Evolutionary conservation across 1,140 invertebrate species (phyloP).

Genomic region (Scaptomyza hsui): DNA sequence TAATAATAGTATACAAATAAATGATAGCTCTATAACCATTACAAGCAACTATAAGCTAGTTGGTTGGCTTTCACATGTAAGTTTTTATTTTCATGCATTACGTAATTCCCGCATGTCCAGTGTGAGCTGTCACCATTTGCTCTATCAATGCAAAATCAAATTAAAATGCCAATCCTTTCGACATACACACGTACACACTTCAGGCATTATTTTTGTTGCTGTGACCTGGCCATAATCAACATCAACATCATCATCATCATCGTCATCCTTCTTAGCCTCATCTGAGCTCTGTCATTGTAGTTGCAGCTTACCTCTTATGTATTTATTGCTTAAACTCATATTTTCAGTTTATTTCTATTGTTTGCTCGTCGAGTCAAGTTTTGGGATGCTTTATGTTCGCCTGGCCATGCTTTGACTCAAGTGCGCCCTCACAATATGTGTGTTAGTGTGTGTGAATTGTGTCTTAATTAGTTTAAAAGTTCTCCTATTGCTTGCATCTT

Average conservation of each 20-base stretch:
- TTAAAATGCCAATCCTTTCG: slow-evolving; percentile 71
- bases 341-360: slow-evolving; percentile 37
- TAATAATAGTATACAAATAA: slow-evolving; percentile 27
- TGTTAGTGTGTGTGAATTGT: background rate
- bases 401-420: slow-evolving; percentile 5
- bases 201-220: slow-evolving; percentile 29
- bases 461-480: slow-evolving; percentile 38
- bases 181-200: slow-evolving; percentile 26
- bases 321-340: slow-evolving; percentile 39
- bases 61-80: slow-evolving; percentile 76
- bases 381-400: background rate
- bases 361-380: slow-evolving; percentile 5
- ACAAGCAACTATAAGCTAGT: slow-evolving; percentile 62
- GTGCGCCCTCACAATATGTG: background rate
- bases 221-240: slow-evolving; percentile 27
- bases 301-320: slow-evolving; percentile 30
- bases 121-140: slow-evolving; percentile 33
- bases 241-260: slow-evolving; percentile 10
- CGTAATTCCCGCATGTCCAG: slow-evolving; percentile 27
- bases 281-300: slow-evolving; percentile 45
- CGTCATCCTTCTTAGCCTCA: slow-evolving; percentile 20
- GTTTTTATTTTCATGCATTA: slow-evolving; percentile 50
- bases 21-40: slow-evolving; percentile 40
- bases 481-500: background rate
- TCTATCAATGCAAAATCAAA: slow-evolving; percentile 70